Evolutionary conservation across 2,888 invertebrate genomes (phyloP), one percentile per base, ranked within the genome.

Genomic region (Netelia inedita): DNA sequence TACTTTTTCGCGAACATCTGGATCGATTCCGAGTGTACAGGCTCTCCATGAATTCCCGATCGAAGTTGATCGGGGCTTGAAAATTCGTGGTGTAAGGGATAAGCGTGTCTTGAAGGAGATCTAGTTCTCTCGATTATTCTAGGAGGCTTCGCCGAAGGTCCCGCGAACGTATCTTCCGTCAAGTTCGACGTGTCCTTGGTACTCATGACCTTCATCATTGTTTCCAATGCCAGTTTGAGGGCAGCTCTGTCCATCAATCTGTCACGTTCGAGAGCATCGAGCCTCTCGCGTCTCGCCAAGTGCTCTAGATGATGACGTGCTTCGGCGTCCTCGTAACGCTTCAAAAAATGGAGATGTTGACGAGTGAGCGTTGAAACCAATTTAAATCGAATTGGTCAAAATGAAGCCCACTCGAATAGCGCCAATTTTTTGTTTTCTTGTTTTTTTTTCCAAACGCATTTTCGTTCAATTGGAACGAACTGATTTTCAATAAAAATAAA

Each of bases 191-290:
- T 83, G 68, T 86, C 85, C 76, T 50, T 41, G 43, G 65, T 81
- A 50, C 63, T 85, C 84, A 85, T 88, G 71, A 88, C 86, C 68
- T 86, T 85, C 85, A 85, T 87, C 86, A 88, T 85, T 63, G 86
- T 85, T 74, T 83, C 76, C 16, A 89, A 73, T 53, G 87, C 88
- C 65, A 87, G 79, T 84, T 89, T 89, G 86, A 90, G 87, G 83
- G 89, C 88, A 43, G 78, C 87, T 85, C 89, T 82, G 81, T 88
- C 85, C 83, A 86, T 83, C 63, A 87, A 57, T 76, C 83, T 85
- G 6, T 88, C 87, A 63, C 61, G 71, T 66, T 85, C 84, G n/a
- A 83, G 66, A 21, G 55, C 50, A 65, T 80, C 83, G 65, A 83
- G 55, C 61, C 69, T 82, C 53, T 84, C 81, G 65, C 85, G 85